phyloP scores from a whole-genome alignment of 2,797 vertebrate genomes.

The Microhierax caerulescens region DNA sequence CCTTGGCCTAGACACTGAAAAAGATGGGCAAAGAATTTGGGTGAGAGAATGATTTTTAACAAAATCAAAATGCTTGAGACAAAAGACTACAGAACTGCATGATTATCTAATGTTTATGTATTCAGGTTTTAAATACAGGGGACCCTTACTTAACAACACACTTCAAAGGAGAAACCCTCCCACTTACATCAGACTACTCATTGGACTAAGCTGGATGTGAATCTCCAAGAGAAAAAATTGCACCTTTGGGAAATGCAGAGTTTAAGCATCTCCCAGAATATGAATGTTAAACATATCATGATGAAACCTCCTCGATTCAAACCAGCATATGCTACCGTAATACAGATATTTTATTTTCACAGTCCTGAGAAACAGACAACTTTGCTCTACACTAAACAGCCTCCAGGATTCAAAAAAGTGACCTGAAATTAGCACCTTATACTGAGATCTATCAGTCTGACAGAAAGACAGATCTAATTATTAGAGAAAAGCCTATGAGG shows the following conservation, averaged over 20 bases:
- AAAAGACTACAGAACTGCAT: not conserved
- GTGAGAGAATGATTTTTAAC: not conserved
- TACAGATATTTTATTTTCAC: not conserved
- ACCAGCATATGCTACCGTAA: not conserved
- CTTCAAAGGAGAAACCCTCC: not conserved
- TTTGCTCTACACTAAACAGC: not conserved
- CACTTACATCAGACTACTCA: not conserved
- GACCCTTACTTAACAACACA: not conserved
- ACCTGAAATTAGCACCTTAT: not conserved
- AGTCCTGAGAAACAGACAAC: not conserved
- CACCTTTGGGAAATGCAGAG: not conserved
- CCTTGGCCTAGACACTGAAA: not conserved
- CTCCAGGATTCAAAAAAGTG: not conserved
- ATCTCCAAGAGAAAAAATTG: not conserved
- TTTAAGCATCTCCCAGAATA: not conserved
- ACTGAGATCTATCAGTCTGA: not conserved
- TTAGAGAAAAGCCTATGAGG: not conserved
- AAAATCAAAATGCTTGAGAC: not conserved
- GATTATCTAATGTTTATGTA: not conserved
- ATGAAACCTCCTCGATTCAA: not conserved
- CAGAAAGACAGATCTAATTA: not conserved
- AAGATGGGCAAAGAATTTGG: not conserved
- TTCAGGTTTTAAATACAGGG: not conserved
- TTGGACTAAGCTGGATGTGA: not conserved
- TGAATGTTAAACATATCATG: not conserved